A percentile compares a stretch with the other conserved stretches of the same genome.
phyloP scores from a whole-genome alignment of 2,797 vertebrate species.

The Cephalopachus bancanus region DNA sequence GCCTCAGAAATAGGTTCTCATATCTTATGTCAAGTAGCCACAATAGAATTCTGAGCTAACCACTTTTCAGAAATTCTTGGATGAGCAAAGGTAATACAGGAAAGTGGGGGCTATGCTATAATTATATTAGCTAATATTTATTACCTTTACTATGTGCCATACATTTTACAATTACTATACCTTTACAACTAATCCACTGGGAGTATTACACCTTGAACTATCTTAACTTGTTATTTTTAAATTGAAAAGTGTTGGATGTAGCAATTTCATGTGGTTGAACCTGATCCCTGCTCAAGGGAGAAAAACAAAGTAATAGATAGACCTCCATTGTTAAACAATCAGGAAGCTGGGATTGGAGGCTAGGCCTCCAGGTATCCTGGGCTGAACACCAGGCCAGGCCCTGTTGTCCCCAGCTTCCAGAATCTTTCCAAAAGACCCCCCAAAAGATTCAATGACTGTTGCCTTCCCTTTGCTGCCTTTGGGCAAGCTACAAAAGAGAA shows the following conservation, averaged over 20 bases:
- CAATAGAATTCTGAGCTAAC: not conserved
- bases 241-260: not conserved
- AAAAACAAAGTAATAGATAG: not conserved
- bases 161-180: not conserved
- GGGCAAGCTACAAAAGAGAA: not conserved
- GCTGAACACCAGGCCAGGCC: not conserved
- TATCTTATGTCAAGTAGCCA: not conserved
- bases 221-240: not conserved
- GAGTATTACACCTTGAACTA: not conserved
- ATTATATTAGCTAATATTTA: not conserved
- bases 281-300: not conserved
- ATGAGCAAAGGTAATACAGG: not conserved
- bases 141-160: not conserved
- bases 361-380: not conserved
- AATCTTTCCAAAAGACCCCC: not conserved
- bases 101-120: not conserved
- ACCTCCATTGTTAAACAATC: not conserved
- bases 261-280: not conserved
- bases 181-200: not conserved
- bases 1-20: not conserved
- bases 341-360: accelerated
- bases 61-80: not conserved
- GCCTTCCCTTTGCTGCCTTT: not conserved
- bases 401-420: not conserved
- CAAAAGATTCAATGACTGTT: not conserved